phyloP scores from a whole-genome alignment of 1,140 invertebrate species.

The Eumeta japonica region DNA sequence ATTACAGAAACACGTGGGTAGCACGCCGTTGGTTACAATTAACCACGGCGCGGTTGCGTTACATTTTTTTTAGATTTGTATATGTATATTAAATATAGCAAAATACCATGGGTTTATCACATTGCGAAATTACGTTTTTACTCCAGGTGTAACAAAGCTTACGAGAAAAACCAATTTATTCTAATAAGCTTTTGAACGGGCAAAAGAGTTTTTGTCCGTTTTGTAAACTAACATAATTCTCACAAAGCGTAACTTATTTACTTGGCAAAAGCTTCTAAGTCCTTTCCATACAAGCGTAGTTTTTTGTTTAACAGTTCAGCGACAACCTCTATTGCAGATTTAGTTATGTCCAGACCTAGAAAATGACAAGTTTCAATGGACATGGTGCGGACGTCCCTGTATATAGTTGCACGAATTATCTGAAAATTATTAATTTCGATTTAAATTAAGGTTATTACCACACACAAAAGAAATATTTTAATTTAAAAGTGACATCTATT shows the following conservation, averaged over 20 bases:
- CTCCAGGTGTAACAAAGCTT: neutral
- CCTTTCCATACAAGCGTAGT: conserved; percentile 44
- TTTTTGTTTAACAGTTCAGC: conserved; percentile 56
- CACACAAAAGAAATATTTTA: conserved; percentile 6
- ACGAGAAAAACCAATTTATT: neutral
- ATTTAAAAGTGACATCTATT: conserved; percentile 15
- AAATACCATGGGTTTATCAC: no score
- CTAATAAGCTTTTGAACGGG: no score
- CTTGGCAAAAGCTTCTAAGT: conserved; percentile 61
- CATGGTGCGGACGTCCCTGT: conserved; percentile 43
- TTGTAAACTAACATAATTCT: no score
- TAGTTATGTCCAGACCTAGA: conserved; percentile 45
- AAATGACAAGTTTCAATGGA: conserved; percentile 49
- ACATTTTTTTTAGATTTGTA: no score
- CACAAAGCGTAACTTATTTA: conserved; percentile 29
- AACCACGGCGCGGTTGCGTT: no score
- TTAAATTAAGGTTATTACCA: no score
- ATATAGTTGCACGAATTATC: conserved; percentile 50
- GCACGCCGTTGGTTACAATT: no score
- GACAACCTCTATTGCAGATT: conserved; percentile 51
- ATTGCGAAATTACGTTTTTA: no score
- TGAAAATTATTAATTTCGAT: no score
- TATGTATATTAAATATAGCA: no score
- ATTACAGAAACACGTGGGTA: no score
- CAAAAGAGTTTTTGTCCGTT: no score